phyloP scores from a whole-genome alignment of 2,888 invertebrate species.

The Sesia apiformis region DNA sequence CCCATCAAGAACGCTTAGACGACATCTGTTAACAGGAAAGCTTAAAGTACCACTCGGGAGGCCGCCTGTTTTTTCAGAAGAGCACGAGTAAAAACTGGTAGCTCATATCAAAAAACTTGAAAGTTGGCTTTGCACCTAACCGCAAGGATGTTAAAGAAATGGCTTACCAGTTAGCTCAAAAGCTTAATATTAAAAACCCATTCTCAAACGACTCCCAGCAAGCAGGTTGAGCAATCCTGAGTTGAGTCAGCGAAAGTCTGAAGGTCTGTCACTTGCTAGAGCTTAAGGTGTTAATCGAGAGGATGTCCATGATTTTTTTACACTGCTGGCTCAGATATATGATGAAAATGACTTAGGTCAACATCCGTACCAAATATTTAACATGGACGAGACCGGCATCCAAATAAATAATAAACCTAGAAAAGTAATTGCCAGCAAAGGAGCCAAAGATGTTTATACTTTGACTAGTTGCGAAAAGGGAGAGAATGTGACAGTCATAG shows the following conservation, averaged over 20 bases:
- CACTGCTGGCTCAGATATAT: too few relatives aligned
- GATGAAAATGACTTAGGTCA: too few relatives aligned
- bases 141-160: not conserved
- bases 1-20: constrained; percentile 4
- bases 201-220: not conserved
- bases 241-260: too few relatives aligned
- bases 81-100: not conserved
- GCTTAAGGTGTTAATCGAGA: too few relatives aligned
- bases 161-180: not conserved
- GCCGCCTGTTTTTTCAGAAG: not conserved
- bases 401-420: not conserved
- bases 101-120: not conserved
- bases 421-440: not conserved
- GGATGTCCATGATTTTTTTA: too few relatives aligned
- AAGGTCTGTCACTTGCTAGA: too few relatives aligned
- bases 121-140: not conserved
- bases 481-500: not conserved
- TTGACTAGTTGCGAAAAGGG: not conserved
- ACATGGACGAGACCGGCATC: too few relatives aligned
- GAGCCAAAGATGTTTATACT: too few relatives aligned
- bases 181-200: not conserved
- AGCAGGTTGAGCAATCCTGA: not conserved
- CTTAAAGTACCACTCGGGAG: not conserved
- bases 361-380: too few relatives aligned
- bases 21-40: constrained; percentile 4